These are phyloP conservation scores for Ectobius pallidus DNA, from an alignment of 2,888 invertebrate species.

Conservation along the genomic window DNA sequence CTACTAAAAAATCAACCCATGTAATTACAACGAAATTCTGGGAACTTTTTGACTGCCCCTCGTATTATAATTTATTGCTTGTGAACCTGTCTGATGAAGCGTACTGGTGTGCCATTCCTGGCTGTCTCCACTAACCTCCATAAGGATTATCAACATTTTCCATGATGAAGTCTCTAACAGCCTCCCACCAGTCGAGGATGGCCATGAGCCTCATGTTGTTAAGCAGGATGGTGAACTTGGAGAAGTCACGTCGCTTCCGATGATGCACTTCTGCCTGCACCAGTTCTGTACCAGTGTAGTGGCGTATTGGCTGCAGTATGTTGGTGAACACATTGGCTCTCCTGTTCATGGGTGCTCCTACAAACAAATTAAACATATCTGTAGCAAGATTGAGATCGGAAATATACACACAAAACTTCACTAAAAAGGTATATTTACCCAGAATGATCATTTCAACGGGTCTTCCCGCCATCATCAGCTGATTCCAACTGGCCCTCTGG, in stretches of 20 bases:
- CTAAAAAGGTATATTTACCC: no score
- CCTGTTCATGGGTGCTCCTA: constrained; percentile 66
- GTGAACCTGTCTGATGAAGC: no score
- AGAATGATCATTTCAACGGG: no score
- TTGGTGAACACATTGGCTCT: constrained; percentile 86
- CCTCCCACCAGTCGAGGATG: constrained; percentile 92
- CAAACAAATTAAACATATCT: neutral
- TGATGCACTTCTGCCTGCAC: constrained; percentile 80
- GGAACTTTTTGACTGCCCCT: no score
- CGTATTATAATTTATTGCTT: no score
- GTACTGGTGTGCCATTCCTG: no score
- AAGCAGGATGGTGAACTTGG: constrained; percentile 84
- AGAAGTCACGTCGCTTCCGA: constrained; percentile 66
- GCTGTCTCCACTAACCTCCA: constrained; percentile 34
- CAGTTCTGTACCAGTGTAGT: constrained; percentile 58
- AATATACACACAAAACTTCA: no score
- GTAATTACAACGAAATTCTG: no score
- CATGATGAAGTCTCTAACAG: constrained; percentile 78
- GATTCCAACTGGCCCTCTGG: no score
- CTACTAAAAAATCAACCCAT: no score
- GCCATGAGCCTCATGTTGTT: constrained; percentile 96
- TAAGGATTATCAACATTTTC: constrained; percentile 56
- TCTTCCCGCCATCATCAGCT: no score
- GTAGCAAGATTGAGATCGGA: no score
- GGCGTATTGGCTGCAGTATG: constrained; percentile 80